Percentiles rank a stretch among this genome's conserved stretches.
Conservation (phyloP, 2,113 vertebrate genomes). For the Forbesichthys papilliferus region DNA sequence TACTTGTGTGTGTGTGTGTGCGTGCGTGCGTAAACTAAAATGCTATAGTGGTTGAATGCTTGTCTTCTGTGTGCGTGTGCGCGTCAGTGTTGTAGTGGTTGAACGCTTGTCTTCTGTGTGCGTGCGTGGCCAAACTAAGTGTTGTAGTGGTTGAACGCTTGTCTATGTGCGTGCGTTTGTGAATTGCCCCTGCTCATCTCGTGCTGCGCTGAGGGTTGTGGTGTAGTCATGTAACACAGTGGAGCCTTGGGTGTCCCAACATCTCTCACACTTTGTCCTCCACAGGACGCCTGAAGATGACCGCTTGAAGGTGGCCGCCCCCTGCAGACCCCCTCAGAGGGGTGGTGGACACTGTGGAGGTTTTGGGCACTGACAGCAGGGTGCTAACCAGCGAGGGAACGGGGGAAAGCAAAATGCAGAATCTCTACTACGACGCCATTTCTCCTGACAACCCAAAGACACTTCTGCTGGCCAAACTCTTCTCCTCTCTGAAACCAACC, state of each 20-base stretch:
- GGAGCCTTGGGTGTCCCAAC: not conserved
- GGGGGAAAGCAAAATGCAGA: not conserved
- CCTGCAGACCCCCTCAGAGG: not conserved
- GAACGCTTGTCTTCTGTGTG: constrained; percentile 5
- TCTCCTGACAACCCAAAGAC: too few species aligned
- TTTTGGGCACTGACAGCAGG: not conserved
- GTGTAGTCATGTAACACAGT: constrained; percentile 16
- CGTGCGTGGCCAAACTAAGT: not conserved
- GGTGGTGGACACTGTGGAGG: not conserved
- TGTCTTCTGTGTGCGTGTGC: not conserved
- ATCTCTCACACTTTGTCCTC: not conserved
- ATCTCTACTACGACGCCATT: too few species aligned
- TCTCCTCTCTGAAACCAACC: too few species aligned
- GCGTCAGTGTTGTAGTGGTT: constrained; percentile 10
- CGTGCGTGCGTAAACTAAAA: constrained; percentile 2
- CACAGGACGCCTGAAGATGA: constrained; percentile 77
- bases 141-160: constrained; percentile 15
- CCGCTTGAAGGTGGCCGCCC: constrained; percentile 50
- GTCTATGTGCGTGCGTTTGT: not conserved
- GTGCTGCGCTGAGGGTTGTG: constrained; percentile 44
- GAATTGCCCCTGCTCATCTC: not conserved
- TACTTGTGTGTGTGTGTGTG: too few species aligned
- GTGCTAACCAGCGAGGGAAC: constrained; percentile 12
- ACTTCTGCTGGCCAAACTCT: too few species aligned
- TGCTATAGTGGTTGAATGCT: constrained; percentile 15